Percentiles rank a stretch among this genome's conserved stretches.
These are phyloP conservation scores for Redunca redunca DNA, from an alignment of 2,113 vertebrate genomes.

Conservation along the genomic window DNA sequence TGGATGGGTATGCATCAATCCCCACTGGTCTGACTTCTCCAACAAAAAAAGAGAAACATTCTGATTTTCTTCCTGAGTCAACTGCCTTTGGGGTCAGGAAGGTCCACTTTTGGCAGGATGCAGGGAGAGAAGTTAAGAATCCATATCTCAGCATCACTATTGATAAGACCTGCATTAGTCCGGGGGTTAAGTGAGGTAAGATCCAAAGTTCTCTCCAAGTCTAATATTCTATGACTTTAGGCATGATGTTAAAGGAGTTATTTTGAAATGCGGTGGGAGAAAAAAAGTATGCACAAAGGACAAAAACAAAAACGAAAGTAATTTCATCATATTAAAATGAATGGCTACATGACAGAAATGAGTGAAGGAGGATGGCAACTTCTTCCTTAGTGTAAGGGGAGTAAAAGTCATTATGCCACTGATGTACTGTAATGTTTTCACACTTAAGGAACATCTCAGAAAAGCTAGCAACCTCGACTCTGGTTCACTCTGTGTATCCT, in stretches of 20 bases:
- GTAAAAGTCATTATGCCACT: slow-evolving; percentile 33
- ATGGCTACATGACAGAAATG: slow-evolving; percentile 15
- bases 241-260: neutral
- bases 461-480: slow-evolving; percentile 11
- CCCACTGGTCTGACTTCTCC: neutral
- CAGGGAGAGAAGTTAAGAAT: neutral
- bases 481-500: neutral
- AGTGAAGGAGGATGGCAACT: neutral
- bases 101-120: neutral
- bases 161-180: neutral
- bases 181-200: neutral
- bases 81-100: neutral
- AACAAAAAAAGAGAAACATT: neutral
- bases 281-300: neutral
- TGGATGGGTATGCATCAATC: neutral
- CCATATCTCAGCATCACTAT: neutral
- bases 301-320: neutral
- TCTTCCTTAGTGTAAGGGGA: neutral
- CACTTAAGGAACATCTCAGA: neutral
- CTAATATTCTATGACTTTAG: neutral
- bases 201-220: neutral
- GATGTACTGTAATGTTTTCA: neutral
- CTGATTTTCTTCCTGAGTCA: neutral
- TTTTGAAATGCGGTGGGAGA: neutral
- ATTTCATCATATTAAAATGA: slow-evolving; percentile 29